Evolutionary conservation across 2,113 vertebrate species (phyloP).

Genomic region (Elanus axillaris): DNA sequence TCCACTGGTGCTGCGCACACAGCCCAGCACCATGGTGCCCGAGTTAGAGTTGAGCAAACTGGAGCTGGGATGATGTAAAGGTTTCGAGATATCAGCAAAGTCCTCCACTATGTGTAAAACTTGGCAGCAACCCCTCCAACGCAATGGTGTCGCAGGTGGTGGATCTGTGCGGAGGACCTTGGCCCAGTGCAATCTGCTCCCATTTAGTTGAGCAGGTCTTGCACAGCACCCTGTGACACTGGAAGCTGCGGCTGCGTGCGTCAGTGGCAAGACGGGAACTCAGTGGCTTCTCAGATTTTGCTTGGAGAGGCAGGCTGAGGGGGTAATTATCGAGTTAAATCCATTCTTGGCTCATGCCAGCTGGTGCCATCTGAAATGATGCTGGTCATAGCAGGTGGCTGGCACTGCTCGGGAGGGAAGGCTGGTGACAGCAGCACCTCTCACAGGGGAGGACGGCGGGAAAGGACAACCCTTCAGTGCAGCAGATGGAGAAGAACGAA

Average conservation of each 20-base stretch:
- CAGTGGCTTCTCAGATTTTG: background rate
- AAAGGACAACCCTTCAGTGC: background rate
- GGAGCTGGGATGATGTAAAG: background rate
- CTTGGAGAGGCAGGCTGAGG: background rate
- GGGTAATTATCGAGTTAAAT: background rate
- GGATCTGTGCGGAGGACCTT: background rate
- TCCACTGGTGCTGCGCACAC: background rate
- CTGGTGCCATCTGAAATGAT: background rate
- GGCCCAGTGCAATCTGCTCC: background rate
- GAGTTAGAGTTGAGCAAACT: background rate
- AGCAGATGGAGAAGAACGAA: background rate
- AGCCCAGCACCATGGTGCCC: background rate
- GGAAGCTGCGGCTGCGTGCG: rapidly evolving
- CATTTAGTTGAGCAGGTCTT: rapidly evolving
- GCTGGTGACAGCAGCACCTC: background rate
- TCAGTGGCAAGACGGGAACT: background rate
- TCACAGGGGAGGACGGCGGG: background rate
- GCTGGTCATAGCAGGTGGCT: background rate
- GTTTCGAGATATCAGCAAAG: background rate
- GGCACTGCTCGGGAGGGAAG: background rate
- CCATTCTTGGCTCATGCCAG: background rate
- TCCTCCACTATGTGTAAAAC: background rate
- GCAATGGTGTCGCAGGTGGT: background rate
- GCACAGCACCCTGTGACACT: background rate
- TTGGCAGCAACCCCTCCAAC: background rate